A percentile compares a stretch with the other conserved stretches of the same genome.
phyloP scores from a whole-genome alignment of 2,113 vertebrate genomes.

The Prinia subflava region DNA sequence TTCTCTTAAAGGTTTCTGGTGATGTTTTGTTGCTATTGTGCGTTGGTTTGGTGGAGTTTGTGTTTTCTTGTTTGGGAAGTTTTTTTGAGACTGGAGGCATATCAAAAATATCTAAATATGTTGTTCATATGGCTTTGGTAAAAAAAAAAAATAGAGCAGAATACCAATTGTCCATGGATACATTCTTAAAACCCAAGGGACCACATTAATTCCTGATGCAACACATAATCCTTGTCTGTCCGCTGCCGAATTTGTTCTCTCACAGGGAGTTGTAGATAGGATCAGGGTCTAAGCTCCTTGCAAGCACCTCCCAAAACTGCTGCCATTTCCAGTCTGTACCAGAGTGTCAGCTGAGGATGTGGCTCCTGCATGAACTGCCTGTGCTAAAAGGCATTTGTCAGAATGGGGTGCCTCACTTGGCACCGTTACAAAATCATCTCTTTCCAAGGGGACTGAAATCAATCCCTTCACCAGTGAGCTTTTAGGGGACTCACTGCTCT shows the following conservation, averaged over 20 bases:
- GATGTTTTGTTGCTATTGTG: neutral
- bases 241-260: neutral
- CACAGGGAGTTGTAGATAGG: neutral
- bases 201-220: neutral
- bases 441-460: neutral
- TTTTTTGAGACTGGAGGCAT: neutral
- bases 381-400: neutral
- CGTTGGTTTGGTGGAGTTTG: neutral
- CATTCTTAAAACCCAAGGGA: neutral
- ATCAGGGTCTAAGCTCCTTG: neutral
- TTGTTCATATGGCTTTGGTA: neutral
- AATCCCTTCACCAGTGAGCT: neutral
- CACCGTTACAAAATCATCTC: neutral
- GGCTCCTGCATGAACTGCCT: neutral
- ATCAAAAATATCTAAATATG: neutral
- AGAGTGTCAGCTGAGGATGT: neutral
- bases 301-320: neutral
- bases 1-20: neutral
- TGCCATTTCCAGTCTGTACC: neutral
- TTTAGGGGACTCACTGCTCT: neutral
- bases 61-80: accelerated
- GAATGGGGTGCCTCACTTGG: neutral
- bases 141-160: neutral
- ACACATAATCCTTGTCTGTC: neutral
- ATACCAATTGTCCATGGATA: neutral